These are phyloP conservation scores for Petroica traversi DNA, from an alignment of 2,113 vertebrate species.

Conservation along the genomic window DNA sequence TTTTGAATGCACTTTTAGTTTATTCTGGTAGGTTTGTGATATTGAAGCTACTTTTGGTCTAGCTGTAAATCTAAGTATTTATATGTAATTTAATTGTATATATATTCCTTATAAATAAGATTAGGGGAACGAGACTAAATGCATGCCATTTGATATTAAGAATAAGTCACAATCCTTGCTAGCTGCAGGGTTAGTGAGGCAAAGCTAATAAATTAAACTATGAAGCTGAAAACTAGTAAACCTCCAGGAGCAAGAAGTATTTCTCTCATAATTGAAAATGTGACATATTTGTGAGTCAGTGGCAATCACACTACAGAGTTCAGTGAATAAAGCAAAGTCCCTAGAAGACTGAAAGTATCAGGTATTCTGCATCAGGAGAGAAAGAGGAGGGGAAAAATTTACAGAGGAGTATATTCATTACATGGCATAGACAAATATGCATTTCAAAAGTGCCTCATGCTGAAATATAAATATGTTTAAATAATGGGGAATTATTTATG, in stretches of 20 bases:
- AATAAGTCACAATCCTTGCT: not conserved
- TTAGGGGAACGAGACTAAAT: not conserved
- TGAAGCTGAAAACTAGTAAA: not conserved
- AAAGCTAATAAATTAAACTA: conserved; percentile 5
- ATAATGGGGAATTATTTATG: not conserved
- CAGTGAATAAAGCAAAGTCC: not conserved
- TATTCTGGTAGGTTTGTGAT: not conserved
- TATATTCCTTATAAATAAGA: not conserved
- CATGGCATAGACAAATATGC: not conserved
- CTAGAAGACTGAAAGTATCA: not conserved
- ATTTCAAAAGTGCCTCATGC: not conserved
- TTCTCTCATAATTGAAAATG: not conserved
- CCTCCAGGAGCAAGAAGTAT: not conserved
- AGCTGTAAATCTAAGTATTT: not conserved
- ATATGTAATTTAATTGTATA: not conserved
- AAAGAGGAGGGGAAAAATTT: not conserved
- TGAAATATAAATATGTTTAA: not conserved
- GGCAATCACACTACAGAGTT: not conserved
- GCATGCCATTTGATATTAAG: not conserved
- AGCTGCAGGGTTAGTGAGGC: not conserved
- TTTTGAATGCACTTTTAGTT: not conserved
- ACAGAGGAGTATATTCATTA: not conserved
- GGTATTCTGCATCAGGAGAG: not conserved
- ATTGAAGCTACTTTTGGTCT: not conserved
- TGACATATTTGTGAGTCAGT: not conserved